Evolutionary conservation across 1,140 invertebrate genomes (phyloP).

Genomic region (Trichogramma pretiosum): DNA sequence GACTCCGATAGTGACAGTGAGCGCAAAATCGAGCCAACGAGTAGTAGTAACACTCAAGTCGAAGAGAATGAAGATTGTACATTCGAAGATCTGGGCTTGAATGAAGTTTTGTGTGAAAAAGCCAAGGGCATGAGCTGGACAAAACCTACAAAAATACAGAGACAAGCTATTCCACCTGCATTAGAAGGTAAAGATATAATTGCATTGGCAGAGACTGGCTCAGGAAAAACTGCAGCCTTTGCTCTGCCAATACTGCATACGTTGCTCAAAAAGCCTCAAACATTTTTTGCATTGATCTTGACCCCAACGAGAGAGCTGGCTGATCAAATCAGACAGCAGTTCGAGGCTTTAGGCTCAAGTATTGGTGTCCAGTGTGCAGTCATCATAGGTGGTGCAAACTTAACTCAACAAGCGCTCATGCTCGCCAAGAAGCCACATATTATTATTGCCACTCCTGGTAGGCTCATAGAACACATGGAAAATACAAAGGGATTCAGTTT

Average conservation of each 20-base stretch:
- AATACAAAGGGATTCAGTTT: constrained; percentile 91
- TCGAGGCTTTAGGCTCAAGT: constrained; percentile 75
- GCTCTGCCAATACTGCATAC: constrained; percentile 90
- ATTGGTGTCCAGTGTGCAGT: constrained; percentile 93
- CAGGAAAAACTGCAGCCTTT: constrained; percentile 98
- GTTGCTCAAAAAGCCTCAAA: constrained; percentile 80
- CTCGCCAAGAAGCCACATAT: constrained; percentile 93
- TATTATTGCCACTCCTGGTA: constrained; percentile 84
- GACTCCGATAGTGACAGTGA: too few relatives aligned
- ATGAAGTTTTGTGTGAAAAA: too few relatives aligned
- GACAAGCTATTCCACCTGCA: too few relatives aligned
- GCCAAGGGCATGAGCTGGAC: too few relatives aligned
- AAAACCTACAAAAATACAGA: too few relatives aligned
- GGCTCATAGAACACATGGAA: constrained; percentile 82
- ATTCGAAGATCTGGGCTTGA: too few relatives aligned
- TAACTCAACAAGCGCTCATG: constrained; percentile 83
- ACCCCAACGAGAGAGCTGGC: constrained; percentile 96
- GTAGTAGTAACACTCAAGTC: too few relatives aligned
- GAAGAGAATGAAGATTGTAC: too few relatives aligned
- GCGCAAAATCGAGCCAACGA: too few relatives aligned
- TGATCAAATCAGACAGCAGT: constrained; percentile 91
- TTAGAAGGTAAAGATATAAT: constrained; percentile 91
- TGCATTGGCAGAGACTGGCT: constrained; percentile 95
- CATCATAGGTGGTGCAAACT: constrained; percentile 96
- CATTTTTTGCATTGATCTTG: constrained; percentile 87